These are phyloP conservation scores for Sarcophaga subvicina DNA, from an alignment of 2,888 invertebrate genomes.

Conservation along the genomic window DNA sequence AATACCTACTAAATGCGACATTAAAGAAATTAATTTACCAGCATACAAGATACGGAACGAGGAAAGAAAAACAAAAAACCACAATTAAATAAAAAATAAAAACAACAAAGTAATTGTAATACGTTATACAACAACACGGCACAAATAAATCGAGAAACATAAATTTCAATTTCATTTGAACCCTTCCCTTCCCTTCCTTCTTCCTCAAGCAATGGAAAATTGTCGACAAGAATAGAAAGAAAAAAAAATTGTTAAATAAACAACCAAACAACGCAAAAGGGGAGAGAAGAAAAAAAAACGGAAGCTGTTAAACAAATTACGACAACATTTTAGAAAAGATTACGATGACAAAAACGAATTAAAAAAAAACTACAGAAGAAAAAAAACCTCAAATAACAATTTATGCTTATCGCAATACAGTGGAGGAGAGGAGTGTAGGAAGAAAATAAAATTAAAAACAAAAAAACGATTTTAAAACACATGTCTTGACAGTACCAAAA, in stretches of 20 bases:
- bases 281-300: conserved; percentile 63
- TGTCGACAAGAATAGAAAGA: not conserved
- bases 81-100: not conserved
- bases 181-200: conserved; percentile 21
- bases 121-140: not conserved
- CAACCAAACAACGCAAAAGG: conserved; percentile 19
- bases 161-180: conserved; percentile 16
- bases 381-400: conserved; percentile 46
- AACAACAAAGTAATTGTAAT: not conserved
- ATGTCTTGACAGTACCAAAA: conserved; percentile 42
- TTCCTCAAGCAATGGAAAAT: not conserved
- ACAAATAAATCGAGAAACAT: not conserved
- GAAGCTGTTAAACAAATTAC: conserved; percentile 73
- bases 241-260: conserved; percentile 38
- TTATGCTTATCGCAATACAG: conserved; percentile 57
- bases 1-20: no score
- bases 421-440: conserved; percentile 27
- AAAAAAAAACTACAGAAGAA: conserved; percentile 25
- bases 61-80: not conserved
- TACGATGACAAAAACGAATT: conserved; percentile 45
- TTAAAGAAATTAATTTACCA: no score
- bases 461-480: conserved; percentile 41
- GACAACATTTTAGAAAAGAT: conserved; percentile 62
- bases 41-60: not conserved
- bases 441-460: conserved; percentile 1